Base-by-base conservation (phyloP, 2,113 vertebrate genomes). In the Triplophysa rosa region DNA sequence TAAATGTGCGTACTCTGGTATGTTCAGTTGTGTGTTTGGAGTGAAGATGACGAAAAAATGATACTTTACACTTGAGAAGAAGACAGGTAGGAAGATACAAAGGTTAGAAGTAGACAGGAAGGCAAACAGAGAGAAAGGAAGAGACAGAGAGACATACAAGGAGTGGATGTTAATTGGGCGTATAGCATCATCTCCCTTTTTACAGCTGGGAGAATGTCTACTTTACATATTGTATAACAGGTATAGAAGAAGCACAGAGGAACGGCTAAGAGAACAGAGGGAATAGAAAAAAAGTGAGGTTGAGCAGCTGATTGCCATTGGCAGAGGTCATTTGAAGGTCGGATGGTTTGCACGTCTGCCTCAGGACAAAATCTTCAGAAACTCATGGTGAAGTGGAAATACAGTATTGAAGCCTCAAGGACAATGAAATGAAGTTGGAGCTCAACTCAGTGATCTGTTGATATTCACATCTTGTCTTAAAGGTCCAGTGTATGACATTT, bases 251-350 rank as follows among this genome's bases (percentile, higher is more conserved):
- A 54, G 47, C 33, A 42, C 7, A 71, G 13, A 40, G 17, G 14
- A 70, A 9, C 56, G 11, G 13, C 49, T 56, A 21, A 58, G n/a
- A 56, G n/a, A 21, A 45, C 58, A 45, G 54, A 73, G 1, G 16
- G 16, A 61, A 8, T 24, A 24, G 11, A 26, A 29, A 73, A 73
- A 54, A 8, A 42, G 56, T 17, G 19, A 56, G 54, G 56, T 19
- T 45, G 37, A 62, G 2, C 72, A 75, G 72, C 56, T 63, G 40
- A 75, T 47, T 75, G 72, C 59, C 40, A 49, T 17, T 63, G 72
- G 72, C 72, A 75, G 59, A 75, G 72, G 72, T 75, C 72, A 63
- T 13, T 2, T 63, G 72, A 63, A 75, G 72, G 72, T 75, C 47
- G 47, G 40, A 62, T 29, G 72, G 68, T 47, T 75, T 26, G 23